Evolutionary conservation across 2,797 vertebrate genomes (phyloP), one percentile per base, ranked within the genome.

Genomic region (Pipistrellus pygmaeus): DNA sequence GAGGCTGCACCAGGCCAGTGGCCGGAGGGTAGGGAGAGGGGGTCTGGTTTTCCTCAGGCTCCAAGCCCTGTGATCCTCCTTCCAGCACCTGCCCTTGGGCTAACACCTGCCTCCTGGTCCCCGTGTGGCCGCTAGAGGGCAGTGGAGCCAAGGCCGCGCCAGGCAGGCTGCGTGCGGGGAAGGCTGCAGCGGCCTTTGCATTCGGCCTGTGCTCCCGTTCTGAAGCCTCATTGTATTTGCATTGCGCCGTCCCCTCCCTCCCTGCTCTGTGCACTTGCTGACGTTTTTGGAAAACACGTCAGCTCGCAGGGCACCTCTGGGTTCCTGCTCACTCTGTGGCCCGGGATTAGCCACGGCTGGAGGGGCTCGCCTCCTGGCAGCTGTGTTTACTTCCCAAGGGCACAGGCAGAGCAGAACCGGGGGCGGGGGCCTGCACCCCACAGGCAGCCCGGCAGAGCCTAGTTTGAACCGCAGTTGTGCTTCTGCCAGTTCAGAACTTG

Each of bases 371-470:
- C 62, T 48, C 75, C 38, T 71, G 72, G 95, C 92, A 88, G 86
- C 38, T 86, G 44, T 94, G 71, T 91, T 93, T 95, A 44, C 81
- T 92, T 95, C 55, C 75, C 91, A 94, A 94, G 93, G 96, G 91
- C 89, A 41, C 57, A 38, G 55, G 72, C 18, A 3, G 51, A 23
- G 38, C 55, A 11, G 84, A 93, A 35, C 68, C 5, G 2, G 53
- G 76, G 77, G n/a, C 20, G 71, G 66, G 64, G 77, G n/a, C 41
- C 64, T 48, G 88, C 17, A 4, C 88, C 51, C 68, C 25, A 57
- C 15, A 75, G 84, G 64, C 15, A 75, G 84, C 76, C 81, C 41
- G 4, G 80, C 57, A 83, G 84, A 78, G 60, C 80, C 44, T 6
- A 12, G 41, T 25, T 25, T 66, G 77, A 88, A 46, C 92, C 46